Base-by-base conservation (phyloP, 1,140 invertebrate species). In the Scaptomyza montana region DNA sequence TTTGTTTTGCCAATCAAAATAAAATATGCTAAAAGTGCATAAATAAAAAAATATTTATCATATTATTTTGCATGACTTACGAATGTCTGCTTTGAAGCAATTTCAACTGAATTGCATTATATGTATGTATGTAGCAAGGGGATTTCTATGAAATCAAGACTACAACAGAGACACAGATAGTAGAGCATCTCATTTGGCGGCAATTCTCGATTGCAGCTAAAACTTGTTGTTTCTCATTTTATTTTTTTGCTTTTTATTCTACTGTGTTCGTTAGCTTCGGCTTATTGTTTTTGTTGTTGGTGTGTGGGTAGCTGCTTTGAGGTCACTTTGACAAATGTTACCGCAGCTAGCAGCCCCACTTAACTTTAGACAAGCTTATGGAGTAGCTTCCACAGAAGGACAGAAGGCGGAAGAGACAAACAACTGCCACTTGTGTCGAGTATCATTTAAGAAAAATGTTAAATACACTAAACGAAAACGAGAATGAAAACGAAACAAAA, bases 381-480 rank as follows among this genome's bases (percentile, higher is more conserved):
- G 39, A 25, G 21, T 3, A 36, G 56, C 45, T 25, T 59, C 49
- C 72, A 71, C 64, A 57, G 63, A 54, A 43, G 33, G 19, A 33
- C 9, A 30, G 3, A 8, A 45, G 7, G 10, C 5, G 13, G 21
- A 16, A 33, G 60, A 77, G 55, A 74, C 59, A 79, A 72, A 79
- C 79, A 77, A 87, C 89, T 74, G 77, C 63, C 69, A 84, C 84
- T 89, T 89, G 79, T 69, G 72, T 79, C 64, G 85, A 89, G 84
- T 89, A 89, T 89, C 79, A 89, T 89, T 89, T 77, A 71, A 75
- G 74, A 68, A 84, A 86, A 89, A 89, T 84, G 85, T 87, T 89
- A 89, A 89, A 89, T 84, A 89, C 77, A 89, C 84, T 87, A 82
- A 73, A 66, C 70, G 65, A 68, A 68, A 73, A 73, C 41, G 50